These are phyloP conservation scores for Amphiduros pacificus DNA, from an alignment of 2,888 invertebrate species.

Conservation along the genomic window DNA sequence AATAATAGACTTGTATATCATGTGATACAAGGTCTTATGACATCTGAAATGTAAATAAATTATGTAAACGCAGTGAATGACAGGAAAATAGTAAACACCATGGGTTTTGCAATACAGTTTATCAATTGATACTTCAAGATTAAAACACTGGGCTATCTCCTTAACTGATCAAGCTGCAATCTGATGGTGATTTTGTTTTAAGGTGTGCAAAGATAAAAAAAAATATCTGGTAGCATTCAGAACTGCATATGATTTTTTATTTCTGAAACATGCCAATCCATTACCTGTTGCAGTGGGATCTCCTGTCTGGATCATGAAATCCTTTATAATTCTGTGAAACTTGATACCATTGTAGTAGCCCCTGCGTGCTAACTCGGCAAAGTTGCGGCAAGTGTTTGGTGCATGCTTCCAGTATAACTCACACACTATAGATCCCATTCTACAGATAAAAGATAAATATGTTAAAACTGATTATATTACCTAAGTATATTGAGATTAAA, in stretches of 20 bases:
- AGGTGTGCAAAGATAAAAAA: no score
- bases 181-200: no score
- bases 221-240: no score
- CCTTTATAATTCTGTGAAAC: slow-evolving; percentile 91
- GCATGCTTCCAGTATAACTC: slow-evolving; percentile 99
- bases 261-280: no score
- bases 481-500: background rate
- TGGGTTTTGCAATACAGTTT: background rate
- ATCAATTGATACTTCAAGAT: no score
- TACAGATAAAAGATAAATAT: slow-evolving; percentile 29
- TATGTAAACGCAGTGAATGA: no score
- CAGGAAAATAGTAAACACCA: no score
- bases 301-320: slow-evolving; percentile 71
- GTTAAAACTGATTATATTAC: background rate
- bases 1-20: background rate
- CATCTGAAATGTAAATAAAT: no score
- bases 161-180: no score
- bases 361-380: slow-evolving; percentile 88
- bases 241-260: no score
- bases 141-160: no score
- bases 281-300: slow-evolving; percentile 92
- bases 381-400: slow-evolving; percentile 95
- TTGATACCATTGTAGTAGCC: slow-evolving; percentile 96
- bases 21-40: no score
- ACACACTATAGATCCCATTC: slow-evolving; percentile 86